Base-by-base conservation (phyloP, 2,888 invertebrate species). In the Mythimna ferrago region DNA sequence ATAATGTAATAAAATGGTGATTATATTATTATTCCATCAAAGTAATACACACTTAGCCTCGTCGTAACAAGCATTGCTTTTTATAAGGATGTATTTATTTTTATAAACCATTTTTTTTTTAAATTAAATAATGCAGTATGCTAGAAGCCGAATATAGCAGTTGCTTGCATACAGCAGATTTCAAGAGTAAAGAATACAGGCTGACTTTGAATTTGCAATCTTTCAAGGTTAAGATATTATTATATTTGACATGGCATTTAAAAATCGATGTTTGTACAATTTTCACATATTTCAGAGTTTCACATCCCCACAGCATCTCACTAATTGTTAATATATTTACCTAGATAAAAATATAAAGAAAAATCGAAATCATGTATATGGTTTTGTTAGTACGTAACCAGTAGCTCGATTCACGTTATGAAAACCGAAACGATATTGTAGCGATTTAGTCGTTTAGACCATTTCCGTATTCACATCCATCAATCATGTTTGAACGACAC, bases 131-230 rank as follows among this genome's bases (percentile, higher is more conserved):
- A 32, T 53, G 21, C 11, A 35, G 14, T 53, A 53, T 38, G 35
- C n/a, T 16, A 54, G 4, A 54, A 65, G 65, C 65, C 3, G 38
- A 38, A 21, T 6, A 16, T 21, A 65, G 54, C 38, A 38, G 9
- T 35, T 65, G 16, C 21, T 6, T 38, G 54, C 38, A 11, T 14
- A 65, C 21, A 65, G 65, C 65, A 48, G 65, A 21, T 41, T 54
- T 26, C 5, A 4, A 53, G 0, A 35, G 3, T 53, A 9, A 54
- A 65, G 16, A 48, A 26, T 26, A 58, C 58, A 58, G 58, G 58
- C 19, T 58, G 58, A 58, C 9, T 32, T 58, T 35, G 26, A 58
- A 58, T 58, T 32, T 19, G 58, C 58, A 58, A 58, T 35, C 58
- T 58, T 58, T 58, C 3, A 35, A 10, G 19, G 51, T 0, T 48